Evolutionary conservation across 2,888 invertebrate genomes (phyloP), one percentile per base, ranked within the genome.

Genomic region (Biston stratarius): DNA sequence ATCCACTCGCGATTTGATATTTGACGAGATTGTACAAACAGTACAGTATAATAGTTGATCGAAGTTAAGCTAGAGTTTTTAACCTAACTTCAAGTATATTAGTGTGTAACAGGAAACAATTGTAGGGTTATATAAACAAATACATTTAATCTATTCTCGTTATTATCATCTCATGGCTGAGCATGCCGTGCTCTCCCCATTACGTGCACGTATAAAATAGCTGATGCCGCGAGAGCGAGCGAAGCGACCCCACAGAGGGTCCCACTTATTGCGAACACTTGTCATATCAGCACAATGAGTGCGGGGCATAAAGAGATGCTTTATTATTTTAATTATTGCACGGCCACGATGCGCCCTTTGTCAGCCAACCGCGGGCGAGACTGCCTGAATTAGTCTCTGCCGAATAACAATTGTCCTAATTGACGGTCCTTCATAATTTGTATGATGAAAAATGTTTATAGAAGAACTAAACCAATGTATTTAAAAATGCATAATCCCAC

Each of bases 311-410:
- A 77, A 77, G 69, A 81, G 85, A 88, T 90, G 91, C 92, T 92
- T 92, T 93, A 93, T 93, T 92, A 93, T 93, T 93, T 93, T 93
- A 93, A 93, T 92, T 92, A 93, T 93, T 89, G 89, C 91, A 89
- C 86, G 87, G 85, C 84, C 85, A 82, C 83, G 82, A 83, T 82
- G 85, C 81, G 85, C 90, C 90, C 91, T 92, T 91, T 91, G 90
- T 88, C 82, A 80, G 83, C 79, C 85, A 77, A 78, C 83, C 83
- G 78, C 83, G 85, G 83, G 78, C 83, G 85, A 77, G 74, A 79
- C 81, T 82, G 85, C 82, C 81, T 80, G 83, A 83, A 88, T 88
- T 86, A 86, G 80, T 80, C 84, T 76, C 74, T 77, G 76, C 79
- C 82, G 77, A 82, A 78, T 77, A 76, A 79, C 81, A 79, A 89